phyloP scores from a whole-genome alignment of 64 coral and sea anemone genomes.

The Trachythela sp. region DNA sequence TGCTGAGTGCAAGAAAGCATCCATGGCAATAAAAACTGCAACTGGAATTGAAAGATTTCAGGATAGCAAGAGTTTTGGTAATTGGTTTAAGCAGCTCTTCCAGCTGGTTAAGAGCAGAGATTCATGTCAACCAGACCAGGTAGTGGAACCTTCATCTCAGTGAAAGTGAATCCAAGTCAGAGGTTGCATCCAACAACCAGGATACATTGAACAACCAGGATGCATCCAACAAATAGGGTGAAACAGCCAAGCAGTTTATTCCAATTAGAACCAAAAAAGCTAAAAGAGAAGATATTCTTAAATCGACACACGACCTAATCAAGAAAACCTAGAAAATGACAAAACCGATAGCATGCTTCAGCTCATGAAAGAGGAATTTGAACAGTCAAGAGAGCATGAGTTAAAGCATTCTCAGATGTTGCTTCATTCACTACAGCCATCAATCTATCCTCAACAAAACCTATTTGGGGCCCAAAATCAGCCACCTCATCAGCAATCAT shows the following conservation, averaged over 20 bases:
- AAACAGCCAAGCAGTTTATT: background rate
- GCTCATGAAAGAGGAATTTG: background rate
- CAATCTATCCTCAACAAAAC: too few relatives aligned
- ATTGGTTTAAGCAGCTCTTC: background rate
- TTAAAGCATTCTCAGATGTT: background rate
- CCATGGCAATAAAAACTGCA: background rate
- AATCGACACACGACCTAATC: background rate
- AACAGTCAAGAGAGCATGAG: background rate
- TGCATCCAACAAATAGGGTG: background rate
- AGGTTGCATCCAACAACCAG: background rate
- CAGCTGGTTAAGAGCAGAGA: background rate
- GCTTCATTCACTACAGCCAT: background rate
- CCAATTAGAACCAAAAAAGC: background rate
- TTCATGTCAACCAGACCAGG: background rate
- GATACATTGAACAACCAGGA: too few relatives aligned
- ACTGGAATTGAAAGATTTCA: background rate
- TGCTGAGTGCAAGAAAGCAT: background rate
- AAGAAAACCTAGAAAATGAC: background rate
- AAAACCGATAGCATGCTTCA: background rate
- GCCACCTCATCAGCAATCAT: too few relatives aligned
- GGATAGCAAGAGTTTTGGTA: background rate
- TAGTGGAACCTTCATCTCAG: background rate
- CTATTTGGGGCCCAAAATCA: too few relatives aligned
- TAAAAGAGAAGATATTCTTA: background rate
- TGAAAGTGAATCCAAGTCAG: background rate